These are phyloP conservation scores for Clamator glandarius DNA, from an alignment of 2,797 vertebrate species.

Conservation along the genomic window DNA sequence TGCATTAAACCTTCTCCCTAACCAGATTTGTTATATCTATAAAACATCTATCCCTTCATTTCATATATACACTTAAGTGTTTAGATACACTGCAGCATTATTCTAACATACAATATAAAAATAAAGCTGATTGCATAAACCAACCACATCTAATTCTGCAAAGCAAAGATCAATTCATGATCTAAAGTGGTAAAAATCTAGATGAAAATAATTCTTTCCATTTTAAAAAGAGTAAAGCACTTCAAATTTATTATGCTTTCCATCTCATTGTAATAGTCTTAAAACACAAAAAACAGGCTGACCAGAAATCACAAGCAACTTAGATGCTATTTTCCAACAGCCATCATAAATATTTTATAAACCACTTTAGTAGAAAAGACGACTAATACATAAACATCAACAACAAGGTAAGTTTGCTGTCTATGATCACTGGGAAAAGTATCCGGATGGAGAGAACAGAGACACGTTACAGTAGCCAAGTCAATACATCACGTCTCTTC, in stretches of 20 bases:
- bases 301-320: background rate
- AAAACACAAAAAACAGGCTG: background rate
- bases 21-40: background rate
- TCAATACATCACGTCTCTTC: background rate
- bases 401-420: background rate
- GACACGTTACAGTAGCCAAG: background rate
- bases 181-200: background rate
- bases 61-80: background rate
- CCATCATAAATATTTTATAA: conserved; percentile 42
- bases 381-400: background rate
- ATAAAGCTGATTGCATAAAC: background rate
- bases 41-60: background rate
- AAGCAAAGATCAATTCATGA: background rate
- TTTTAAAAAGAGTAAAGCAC: background rate
- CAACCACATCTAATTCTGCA: background rate
- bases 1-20: background rate
- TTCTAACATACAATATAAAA: background rate
- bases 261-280: background rate
- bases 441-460: background rate
- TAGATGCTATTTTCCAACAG: conserved; percentile 7
- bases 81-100: background rate
- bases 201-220: background rate
- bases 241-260: background rate
- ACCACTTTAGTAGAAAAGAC: background rate
- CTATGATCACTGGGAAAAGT: background rate